These are phyloP conservation scores for Drosophila equinoxialis DNA, from an alignment of 1,140 invertebrate species.

Conservation along the genomic window DNA sequence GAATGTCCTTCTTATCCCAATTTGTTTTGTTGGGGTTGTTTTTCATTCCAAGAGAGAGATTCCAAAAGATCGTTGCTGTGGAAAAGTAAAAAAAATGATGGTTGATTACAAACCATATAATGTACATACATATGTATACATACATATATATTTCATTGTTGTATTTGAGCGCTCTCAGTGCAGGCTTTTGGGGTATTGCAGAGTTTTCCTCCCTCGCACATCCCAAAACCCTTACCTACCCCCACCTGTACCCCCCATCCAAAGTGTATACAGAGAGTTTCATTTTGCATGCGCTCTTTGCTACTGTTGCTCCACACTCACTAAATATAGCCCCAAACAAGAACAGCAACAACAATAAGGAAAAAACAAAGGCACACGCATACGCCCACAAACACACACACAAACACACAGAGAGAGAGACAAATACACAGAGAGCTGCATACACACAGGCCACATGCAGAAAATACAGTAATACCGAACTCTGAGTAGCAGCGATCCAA, in stretches of 20 bases:
- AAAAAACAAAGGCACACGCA: not conserved
- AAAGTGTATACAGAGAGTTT: not conserved
- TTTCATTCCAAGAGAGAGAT: too few relatives aligned
- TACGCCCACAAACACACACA: not conserved
- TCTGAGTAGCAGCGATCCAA: not conserved
- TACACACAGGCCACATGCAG: not conserved
- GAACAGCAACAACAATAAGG: not conserved
- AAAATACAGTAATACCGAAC: not conserved
- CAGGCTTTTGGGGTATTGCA: not conserved
- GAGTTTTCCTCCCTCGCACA: not conserved
- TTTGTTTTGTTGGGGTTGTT: too few relatives aligned
- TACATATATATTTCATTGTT: not conserved
- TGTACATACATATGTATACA: not conserved
- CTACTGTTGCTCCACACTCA: not conserved
- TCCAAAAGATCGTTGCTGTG: too few relatives aligned
- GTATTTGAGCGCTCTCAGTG: not conserved
- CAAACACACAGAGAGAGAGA: not conserved
- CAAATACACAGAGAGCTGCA: not conserved
- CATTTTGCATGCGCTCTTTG: not conserved
- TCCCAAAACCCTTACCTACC: not conserved
- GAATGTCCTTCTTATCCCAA: too few relatives aligned
- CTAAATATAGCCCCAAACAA: conserved; percentile 3
- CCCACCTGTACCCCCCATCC: not conserved
- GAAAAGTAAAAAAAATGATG: not conserved
- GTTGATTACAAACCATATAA: not conserved